Evolutionary conservation across 2,113 vertebrate species (phyloP).

Genomic region (Pelmatolapia mariae): DNA sequence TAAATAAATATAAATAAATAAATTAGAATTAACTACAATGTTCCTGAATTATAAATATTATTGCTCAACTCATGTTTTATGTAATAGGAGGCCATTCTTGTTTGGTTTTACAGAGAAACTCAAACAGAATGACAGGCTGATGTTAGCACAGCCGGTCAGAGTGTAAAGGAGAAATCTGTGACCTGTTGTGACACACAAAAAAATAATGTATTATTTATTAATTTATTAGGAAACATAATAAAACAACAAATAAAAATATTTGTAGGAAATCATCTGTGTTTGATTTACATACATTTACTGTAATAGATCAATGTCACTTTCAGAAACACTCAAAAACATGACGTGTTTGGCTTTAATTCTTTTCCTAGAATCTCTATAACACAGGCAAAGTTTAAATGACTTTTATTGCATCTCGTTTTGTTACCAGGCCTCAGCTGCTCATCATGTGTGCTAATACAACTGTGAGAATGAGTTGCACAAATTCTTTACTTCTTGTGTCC

Average conservation of each 20-base stretch:
- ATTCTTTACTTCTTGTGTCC: conserved; percentile 7
- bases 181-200: not conserved
- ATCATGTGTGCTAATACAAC: not conserved
- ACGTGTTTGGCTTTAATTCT: not conserved
- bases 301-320: not conserved
- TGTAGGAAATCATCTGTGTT: not conserved
- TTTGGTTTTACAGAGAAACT: not conserved
- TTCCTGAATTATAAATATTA: not conserved
- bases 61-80: not conserved
- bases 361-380: not conserved
- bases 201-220: not conserved
- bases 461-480: conserved; percentile 28
- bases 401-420: not conserved
- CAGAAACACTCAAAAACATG: not conserved
- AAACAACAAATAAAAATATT: not conserved
- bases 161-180: not conserved
- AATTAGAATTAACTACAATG: not conserved
- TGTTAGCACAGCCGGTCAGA: not conserved
- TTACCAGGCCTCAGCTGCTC: not conserved
- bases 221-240: not conserved
- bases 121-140: not conserved
- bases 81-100: not conserved
- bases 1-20: not conserved
- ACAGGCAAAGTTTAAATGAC: not conserved
- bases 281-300: not conserved